Conservation (phyloP, 1,140 invertebrate species). For the Neocloeon triangulifer region DNA sequence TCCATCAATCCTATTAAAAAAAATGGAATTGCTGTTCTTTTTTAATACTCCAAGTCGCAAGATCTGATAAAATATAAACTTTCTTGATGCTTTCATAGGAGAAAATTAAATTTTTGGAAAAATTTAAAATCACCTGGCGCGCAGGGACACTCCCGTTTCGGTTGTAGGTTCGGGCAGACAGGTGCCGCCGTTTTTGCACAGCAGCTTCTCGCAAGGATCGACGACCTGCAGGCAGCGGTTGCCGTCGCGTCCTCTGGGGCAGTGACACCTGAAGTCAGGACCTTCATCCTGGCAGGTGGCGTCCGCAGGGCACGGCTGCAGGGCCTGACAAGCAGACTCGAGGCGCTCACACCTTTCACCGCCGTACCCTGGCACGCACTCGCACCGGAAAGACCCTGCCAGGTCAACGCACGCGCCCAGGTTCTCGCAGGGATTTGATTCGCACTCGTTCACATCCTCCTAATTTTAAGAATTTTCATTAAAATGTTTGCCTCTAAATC, state of each 20-base stretch:
- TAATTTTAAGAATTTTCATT: too few relatives aligned
- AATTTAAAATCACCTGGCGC: too few relatives aligned
- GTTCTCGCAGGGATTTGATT: slow-evolving; percentile 25
- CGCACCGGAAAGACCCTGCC: slow-evolving; percentile 26
- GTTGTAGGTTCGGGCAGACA: slow-evolving; percentile 24
- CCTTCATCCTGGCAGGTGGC: slow-evolving; percentile 25
- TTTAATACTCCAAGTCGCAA: too few relatives aligned
- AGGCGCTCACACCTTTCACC: slow-evolving; percentile 30
- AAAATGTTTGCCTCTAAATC: slow-evolving; percentile 20
- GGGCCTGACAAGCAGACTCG: slow-evolving; percentile 29
- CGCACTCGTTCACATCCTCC: slow-evolving; percentile 18
- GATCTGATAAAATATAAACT: too few relatives aligned
- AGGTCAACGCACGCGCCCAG: slow-evolving; percentile 24
- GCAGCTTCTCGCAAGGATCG: slow-evolving; percentile 26
- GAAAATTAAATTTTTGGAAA: too few relatives aligned
- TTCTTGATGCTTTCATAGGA: too few relatives aligned
- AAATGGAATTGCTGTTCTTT: too few relatives aligned
- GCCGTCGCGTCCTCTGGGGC: slow-evolving; percentile 24
- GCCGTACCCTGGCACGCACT: slow-evolving; percentile 28
- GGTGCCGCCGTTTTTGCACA: slow-evolving; percentile 24
- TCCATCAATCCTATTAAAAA: too few relatives aligned
- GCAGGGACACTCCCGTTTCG: too few relatives aligned
- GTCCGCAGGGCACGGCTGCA: slow-evolving; percentile 22
- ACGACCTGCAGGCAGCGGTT: slow-evolving; percentile 18
- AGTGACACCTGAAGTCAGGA: slow-evolving; percentile 21